These are phyloP conservation scores for Polyploca ridens DNA, from an alignment of 2,888 invertebrate genomes.

Conservation along the genomic window DNA sequence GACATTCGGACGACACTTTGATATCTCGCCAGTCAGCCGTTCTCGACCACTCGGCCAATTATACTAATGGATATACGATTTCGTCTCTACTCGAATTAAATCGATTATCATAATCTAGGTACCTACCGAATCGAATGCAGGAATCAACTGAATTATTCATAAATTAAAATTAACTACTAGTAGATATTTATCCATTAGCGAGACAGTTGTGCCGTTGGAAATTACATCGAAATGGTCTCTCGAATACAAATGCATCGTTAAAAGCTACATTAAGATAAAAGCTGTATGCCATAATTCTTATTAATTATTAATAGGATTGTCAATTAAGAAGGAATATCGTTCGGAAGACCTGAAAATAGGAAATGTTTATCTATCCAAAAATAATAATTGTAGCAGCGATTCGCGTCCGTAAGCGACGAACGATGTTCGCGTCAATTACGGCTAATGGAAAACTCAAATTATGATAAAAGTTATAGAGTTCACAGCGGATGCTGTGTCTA, in stretches of 20 bases:
- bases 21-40: constrained; percentile 40
- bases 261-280: constrained; percentile 81
- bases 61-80: constrained; percentile 58
- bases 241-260: constrained; percentile 76
- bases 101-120: constrained; percentile 48
- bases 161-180: constrained; percentile 69
- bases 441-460: constrained; percentile 85
- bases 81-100: constrained; percentile 53
- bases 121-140: constrained; percentile 38
- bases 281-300: constrained; percentile 77
- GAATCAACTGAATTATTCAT: constrained; percentile 66
- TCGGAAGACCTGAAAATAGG: constrained; percentile 75
- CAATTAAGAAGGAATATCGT: constrained; percentile 74
- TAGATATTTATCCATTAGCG: constrained; percentile 77
- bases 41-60: constrained; percentile 45
- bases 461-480: constrained; percentile 81
- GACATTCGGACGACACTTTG: constrained; percentile 38
- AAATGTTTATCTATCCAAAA: constrained; percentile 80
- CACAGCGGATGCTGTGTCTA: constrained; percentile 68
- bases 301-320: constrained; percentile 81
- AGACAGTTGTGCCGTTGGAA: constrained; percentile 65
- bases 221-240: constrained; percentile 75
- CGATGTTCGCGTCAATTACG: constrained; percentile 83
- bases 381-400: constrained; percentile 75
- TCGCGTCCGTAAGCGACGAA: constrained; percentile 80